Conservation (phyloP, 2,113 vertebrate genomes). For the Colossoma macropomum region DNA sequence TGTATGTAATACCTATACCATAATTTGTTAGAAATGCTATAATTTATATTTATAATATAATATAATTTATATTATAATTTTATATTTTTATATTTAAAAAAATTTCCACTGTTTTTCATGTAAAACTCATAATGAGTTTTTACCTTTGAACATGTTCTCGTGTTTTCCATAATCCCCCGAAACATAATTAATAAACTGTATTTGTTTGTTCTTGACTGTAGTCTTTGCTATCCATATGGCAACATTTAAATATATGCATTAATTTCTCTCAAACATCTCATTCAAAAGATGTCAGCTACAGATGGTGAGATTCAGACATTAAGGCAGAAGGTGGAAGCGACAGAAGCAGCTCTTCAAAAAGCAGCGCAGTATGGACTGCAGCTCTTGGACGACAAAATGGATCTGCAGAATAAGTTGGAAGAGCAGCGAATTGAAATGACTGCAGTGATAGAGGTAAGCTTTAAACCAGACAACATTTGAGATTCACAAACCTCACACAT, state of each 20-base stretch:
- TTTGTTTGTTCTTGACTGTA: no score
- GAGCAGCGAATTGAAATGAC: conserved; percentile 85
- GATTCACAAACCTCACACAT: not conserved
- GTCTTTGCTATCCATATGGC: no score
- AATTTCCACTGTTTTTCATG: no score
- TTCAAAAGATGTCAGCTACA: conserved; percentile 62
- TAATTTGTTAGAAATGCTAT: no score
- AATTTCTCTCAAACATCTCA: not conserved
- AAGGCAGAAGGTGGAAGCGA: conserved; percentile 80
- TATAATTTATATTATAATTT: no score
- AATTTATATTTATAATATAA: no score
- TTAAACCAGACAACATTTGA: not conserved
- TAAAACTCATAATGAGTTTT: no score
- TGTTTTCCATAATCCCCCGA: no score
- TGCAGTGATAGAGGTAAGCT: conserved; percentile 81
- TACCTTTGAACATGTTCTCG: no score
- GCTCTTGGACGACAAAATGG: conserved; percentile 85
- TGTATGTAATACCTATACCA: no score
- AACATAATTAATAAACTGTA: no score
- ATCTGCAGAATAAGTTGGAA: conserved; percentile 88
- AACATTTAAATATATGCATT: not conserved
- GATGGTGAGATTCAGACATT: conserved; percentile 78
- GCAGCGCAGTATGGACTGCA: conserved; percentile 91
- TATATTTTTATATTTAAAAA: no score
- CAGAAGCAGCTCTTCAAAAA: conserved; percentile 83